These are phyloP conservation scores for Sipha flava DNA, from an alignment of 1,140 invertebrate genomes.

Conservation along the genomic window DNA sequence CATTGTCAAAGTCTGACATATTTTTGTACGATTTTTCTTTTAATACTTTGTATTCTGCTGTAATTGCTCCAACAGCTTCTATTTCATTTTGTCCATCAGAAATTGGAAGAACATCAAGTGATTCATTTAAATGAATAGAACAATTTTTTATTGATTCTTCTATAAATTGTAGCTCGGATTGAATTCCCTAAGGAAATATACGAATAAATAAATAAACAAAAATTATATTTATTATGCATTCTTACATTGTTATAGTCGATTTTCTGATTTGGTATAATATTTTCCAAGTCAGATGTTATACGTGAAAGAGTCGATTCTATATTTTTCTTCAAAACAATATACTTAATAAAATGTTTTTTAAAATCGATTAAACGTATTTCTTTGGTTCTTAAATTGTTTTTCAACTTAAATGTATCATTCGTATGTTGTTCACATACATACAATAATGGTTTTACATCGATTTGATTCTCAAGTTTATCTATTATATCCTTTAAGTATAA, in stretches of 20 bases:
- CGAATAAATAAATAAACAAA: neutral
- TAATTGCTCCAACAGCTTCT: neutral
- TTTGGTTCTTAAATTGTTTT: neutral
- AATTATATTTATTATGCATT: neutral
- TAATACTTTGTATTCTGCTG: neutral
- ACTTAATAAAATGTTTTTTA: neutral
- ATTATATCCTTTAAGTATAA: neutral
- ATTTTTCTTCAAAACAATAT: neutral
- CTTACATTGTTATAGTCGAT: neutral
- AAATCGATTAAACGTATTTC: neutral
- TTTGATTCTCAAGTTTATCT: conserved; percentile 1
- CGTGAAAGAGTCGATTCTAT: neutral
- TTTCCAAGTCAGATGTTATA: neutral
- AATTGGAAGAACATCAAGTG: neutral
- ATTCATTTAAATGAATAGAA: neutral
- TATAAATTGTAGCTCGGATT: neutral
- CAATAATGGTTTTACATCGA: neutral
- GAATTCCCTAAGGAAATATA: neutral
- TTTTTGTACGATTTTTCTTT: neutral
- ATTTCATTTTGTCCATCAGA: neutral
- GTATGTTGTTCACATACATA: neutral
- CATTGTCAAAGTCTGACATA: neutral
- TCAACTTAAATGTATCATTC: neutral
- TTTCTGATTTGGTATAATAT: neutral
- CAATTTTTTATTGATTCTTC: neutral